phyloP scores from a whole-genome alignment of 2,888 invertebrate species.

The Chrysolina haemoptera region DNA sequence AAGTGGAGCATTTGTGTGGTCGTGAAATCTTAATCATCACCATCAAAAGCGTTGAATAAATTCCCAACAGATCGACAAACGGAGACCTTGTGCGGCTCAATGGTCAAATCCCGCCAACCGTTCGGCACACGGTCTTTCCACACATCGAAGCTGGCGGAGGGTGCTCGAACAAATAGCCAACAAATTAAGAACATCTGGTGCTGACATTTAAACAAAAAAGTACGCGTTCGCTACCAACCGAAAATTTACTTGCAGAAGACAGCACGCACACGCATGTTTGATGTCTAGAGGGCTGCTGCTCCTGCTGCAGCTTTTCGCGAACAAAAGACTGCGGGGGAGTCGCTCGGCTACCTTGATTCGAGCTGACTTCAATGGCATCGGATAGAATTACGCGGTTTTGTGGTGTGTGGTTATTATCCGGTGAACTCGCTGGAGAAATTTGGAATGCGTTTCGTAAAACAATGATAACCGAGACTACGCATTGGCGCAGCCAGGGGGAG shows the following conservation, averaged over 20 bases:
- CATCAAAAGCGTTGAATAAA: neutral
- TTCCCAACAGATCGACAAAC: neutral
- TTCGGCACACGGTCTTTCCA: constrained; percentile 7
- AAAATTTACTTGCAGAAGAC: constrained; percentile 65
- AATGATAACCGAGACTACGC: neutral
- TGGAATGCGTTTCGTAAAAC: no score
- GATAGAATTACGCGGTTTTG: constrained; percentile 32
- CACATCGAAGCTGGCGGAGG: constrained; percentile 44
- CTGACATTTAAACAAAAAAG: constrained; percentile 72
- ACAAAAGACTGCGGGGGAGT: constrained; percentile 50
- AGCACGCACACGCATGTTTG: constrained; percentile 57
- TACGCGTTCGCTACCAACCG: constrained; percentile 61
- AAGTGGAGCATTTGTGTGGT: no score
- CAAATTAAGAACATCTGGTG: constrained; percentile 71
- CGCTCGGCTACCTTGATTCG: constrained; percentile 34
- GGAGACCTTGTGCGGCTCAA: neutral
- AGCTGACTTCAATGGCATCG: constrained; percentile 31
- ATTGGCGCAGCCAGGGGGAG: no score
- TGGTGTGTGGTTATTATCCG: neutral
- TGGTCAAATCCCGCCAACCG: constrained; percentile 20
- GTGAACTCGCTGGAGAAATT: constrained; percentile 5
- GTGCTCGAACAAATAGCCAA: constrained; percentile 66
- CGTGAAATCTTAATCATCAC: no score
- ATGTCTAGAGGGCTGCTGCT: constrained; percentile 45
- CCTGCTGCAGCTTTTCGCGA: constrained; percentile 42